Evolutionary conservation across 1,140 invertebrate species (phyloP).

Genomic region (Pseudachorutes palmiensis): DNA sequence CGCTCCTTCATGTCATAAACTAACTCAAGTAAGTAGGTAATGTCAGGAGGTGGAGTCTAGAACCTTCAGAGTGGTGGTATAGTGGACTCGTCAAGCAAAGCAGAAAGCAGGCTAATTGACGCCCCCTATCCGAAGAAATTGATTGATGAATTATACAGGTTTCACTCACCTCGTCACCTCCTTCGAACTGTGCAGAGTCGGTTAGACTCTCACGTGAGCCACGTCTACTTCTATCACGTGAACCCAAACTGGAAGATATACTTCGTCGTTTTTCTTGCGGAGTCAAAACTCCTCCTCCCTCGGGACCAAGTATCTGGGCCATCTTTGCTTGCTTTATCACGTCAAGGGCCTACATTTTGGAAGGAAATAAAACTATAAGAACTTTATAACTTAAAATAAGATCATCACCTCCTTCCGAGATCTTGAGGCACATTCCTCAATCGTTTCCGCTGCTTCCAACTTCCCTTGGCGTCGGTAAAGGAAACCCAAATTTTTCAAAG

Average conservation of each 20-base stretch:
- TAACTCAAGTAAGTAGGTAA: too few species aligned
- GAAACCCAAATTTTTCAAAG: constrained; percentile 92
- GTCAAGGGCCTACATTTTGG: constrained; percentile 67
- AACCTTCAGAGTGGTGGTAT: too few species aligned
- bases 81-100: too few species aligned
- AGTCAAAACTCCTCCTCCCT: constrained; percentile 39
- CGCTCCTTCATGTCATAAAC: too few species aligned
- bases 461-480: constrained; percentile 95
- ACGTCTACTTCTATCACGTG: constrained; percentile 46
- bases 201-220: constrained; percentile 53
- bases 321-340: constrained; percentile 83
- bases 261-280: constrained; percentile 44
- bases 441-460: constrained; percentile 95
- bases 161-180: constrained; percentile 54
- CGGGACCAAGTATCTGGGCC: constrained; percentile 54
- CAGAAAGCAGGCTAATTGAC: too few species aligned
- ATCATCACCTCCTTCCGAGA: constrained; percentile 75
- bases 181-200: constrained; percentile 53
- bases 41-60: too few species aligned
- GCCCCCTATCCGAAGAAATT: too few species aligned
- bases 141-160: too few species aligned
- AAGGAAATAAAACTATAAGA: constrained; percentile 12
- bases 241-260: constrained; percentile 43
- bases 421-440: constrained; percentile 92
- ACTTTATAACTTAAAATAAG: constrained; percentile 1